Conservation (phyloP, 2,113 vertebrate species). For the Megaceryle maxima region DNA sequence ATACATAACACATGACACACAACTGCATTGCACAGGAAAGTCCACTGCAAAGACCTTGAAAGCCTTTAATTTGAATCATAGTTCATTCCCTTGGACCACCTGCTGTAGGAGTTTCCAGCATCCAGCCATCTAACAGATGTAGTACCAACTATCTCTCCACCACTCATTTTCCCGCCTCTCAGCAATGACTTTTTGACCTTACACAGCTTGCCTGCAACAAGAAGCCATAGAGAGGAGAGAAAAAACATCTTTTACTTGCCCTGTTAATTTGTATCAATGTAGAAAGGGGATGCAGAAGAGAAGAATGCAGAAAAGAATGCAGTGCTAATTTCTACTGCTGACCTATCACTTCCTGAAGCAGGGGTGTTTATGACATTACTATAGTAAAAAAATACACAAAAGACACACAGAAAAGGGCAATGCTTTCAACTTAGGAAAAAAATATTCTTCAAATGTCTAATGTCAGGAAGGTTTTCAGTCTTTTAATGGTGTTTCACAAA, state of each 20-base stretch:
- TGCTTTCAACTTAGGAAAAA: neutral
- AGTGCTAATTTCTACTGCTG: neutral
- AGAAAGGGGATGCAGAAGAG: rapidly evolving
- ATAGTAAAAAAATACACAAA: neutral
- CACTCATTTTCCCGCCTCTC: neutral
- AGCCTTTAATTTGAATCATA: neutral
- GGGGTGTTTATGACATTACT: neutral
- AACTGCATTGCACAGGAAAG: neutral
- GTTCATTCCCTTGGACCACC: neutral
- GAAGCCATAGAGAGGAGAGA: neutral
- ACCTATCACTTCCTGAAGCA: neutral
- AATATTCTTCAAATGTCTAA: neutral
- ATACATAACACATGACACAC: rapidly evolving
- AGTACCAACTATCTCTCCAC: rapidly evolving
- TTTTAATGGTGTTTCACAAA: neutral
- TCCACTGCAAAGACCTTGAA: neutral
- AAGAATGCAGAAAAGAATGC: neutral
- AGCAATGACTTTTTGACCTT: neutral
- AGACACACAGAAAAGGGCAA: neutral
- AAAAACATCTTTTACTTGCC: neutral
- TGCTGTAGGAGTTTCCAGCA: neutral
- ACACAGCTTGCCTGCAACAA: neutral
- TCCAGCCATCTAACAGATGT: neutral
- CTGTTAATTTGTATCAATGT: neutral
- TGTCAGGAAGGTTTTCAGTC: neutral